Percentiles rank a stretch among this genome's conserved stretches.
Evolutionary conservation across 2,797 vertebrate genomes (phyloP).

Genomic region (Rhinella marina): DNA sequence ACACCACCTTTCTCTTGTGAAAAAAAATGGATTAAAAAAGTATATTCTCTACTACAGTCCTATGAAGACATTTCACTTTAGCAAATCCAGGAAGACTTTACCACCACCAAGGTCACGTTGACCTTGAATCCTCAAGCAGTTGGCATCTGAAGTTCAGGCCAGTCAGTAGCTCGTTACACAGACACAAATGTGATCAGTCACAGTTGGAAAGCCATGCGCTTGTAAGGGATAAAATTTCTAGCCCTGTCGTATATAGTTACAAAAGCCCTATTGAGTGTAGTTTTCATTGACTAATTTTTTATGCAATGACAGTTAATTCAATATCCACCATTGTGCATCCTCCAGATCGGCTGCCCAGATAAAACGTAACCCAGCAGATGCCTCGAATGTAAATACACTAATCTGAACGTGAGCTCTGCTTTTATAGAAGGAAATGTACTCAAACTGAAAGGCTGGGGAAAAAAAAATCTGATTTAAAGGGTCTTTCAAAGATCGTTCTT

Average conservation of each 20-base stretch:
- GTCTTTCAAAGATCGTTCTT: conserved; percentile 24
- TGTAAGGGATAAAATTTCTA: conserved; percentile 40
- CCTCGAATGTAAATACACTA: conserved; percentile 24
- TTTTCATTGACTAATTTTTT: conserved; percentile 55
- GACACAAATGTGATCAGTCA: conserved; percentile 49
- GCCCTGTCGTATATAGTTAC: conserved; percentile 43
- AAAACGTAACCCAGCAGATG: conserved; percentile 21
- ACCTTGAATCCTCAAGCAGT: conserved; percentile 53
- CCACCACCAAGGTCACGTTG: conserved; percentile 55
- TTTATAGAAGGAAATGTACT: neutral
- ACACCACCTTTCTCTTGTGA: neutral
- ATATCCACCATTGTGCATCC: conserved; percentile 29
- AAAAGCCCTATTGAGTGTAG: conserved; percentile 41
- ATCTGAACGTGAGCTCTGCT: neutral
- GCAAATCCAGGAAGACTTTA: neutral
- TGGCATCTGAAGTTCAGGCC: conserved; percentile 47
- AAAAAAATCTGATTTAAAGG: conserved; percentile 44
- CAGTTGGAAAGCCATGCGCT: conserved; percentile 47
- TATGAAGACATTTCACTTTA: neutral
- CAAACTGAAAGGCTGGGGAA: conserved; percentile 16
- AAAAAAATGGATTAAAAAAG: neutral
- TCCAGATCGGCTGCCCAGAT: conserved; percentile 38
- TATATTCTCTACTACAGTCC: neutral
- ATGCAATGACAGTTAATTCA: conserved; percentile 51
- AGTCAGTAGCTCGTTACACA: conserved; percentile 47